These are phyloP conservation scores for Salpingus planirostris DNA, from an alignment of 2,888 invertebrate genomes.

Conservation along the genomic window DNA sequence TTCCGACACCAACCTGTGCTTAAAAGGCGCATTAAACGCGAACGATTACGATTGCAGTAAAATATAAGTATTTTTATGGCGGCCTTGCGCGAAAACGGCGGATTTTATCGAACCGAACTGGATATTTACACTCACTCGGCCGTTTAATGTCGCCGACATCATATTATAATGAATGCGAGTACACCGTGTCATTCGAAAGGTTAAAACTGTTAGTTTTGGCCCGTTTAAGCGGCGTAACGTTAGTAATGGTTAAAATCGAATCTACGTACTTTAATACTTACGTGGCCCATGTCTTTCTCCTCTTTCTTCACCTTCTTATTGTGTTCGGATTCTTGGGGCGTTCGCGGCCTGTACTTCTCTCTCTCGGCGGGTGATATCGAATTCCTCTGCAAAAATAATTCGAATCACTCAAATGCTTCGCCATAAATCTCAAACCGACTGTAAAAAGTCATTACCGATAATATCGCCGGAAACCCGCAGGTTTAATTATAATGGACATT, in stretches of 20 bases:
- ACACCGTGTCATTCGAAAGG: no score
- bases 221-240: no score
- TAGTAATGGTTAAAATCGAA: slow-evolving; percentile 14
- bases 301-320: slow-evolving; percentile 73
- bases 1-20: slow-evolving; percentile 11
- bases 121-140: background rate
- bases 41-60: background rate
- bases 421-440: no score
- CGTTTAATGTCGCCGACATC: background rate
- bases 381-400: slow-evolving; percentile 56
- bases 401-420: no score
- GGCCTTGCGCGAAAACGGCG: background rate
- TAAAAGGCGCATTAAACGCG: slow-evolving; percentile 10
- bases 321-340: slow-evolving; percentile 64
- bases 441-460: no score
- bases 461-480: no score
- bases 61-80: background rate
- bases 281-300: slow-evolving; percentile 72
- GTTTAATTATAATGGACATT: no score
- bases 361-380: slow-evolving; percentile 76
- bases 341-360: slow-evolving; percentile 74
- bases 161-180: no score
- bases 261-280: slow-evolving; percentile 51
- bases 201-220: background rate
- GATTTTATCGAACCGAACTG: background rate